Evolutionary conservation across 23 tunicate species (phyloP).

Genomic region (Oikopleura vanhoeffeni): DNA sequence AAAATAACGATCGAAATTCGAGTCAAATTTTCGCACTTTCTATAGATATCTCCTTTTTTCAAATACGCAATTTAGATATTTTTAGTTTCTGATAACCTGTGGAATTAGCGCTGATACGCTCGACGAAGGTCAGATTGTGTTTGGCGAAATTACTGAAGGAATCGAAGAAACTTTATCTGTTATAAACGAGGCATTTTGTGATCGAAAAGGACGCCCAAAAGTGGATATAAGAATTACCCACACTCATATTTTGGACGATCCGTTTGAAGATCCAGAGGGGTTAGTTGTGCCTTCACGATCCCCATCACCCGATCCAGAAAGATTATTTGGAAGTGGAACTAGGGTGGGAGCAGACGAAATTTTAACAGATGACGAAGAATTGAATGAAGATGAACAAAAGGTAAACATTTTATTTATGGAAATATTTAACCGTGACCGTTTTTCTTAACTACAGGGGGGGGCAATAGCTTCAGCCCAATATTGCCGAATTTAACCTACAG

Average conservation of each 20-base stretch:
- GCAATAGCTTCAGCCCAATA: too few species aligned
- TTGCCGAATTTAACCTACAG: too few species aligned
- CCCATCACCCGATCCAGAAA: slow-evolving; percentile 59
- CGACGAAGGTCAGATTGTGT: slow-evolving; percentile 74
- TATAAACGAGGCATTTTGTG: slow-evolving; percentile 29
- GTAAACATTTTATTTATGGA: too few species aligned
- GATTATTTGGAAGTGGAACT: slow-evolving; percentile 41
- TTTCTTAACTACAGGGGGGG: too few species aligned
- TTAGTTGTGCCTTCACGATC: background rate
- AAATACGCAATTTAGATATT: too few species aligned
- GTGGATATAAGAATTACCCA: slow-evolving; percentile 87
- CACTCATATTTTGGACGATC: slow-evolving; percentile 74
- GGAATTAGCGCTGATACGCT: slow-evolving; percentile 48
- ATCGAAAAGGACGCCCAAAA: slow-evolving; percentile 55
- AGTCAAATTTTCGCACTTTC: too few species aligned
- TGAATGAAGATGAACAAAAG: slow-evolving; percentile 30
- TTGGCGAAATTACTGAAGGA: slow-evolving; percentile 90
- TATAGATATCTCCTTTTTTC: too few species aligned
- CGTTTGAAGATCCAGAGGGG: slow-evolving; percentile 74
- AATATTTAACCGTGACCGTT: too few species aligned
- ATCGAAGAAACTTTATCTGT: background rate
- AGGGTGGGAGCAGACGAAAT: slow-evolving; percentile 87
- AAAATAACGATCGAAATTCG: too few species aligned
- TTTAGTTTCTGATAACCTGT: slow-evolving; percentile 45
- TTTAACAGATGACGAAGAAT: slow-evolving; percentile 44